Conservation (phyloP, 2,797 vertebrate genomes). For the Chelon labrosus region DNA sequence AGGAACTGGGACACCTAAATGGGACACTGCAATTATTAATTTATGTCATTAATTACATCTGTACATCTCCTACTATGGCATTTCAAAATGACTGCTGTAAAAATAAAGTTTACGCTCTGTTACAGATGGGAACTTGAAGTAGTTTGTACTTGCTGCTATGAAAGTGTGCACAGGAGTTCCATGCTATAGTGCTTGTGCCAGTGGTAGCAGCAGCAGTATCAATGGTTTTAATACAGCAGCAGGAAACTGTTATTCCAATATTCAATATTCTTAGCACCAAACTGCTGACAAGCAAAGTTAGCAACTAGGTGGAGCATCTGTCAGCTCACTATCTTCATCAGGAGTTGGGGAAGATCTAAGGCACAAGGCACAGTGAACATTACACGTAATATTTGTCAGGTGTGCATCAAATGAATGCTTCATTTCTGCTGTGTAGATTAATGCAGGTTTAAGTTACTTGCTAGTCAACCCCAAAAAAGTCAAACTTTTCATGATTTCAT, state of each 20-base stretch:
- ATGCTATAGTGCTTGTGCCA: too few relatives aligned
- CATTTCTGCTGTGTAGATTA: not conserved
- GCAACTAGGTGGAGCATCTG: too few relatives aligned
- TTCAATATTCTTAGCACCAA: not conserved
- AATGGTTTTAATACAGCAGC: too few relatives aligned
- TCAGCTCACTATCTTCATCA: too few relatives aligned
- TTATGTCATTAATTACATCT: conserved; percentile 16
- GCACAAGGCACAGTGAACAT: too few relatives aligned
- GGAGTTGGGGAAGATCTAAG: too few relatives aligned
- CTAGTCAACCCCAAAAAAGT: not conserved
- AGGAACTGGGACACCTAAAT: conserved; percentile 8
- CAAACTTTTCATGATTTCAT: not conserved
- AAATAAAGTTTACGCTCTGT: not conserved
- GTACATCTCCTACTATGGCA: not conserved
- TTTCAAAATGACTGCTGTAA: conserved; percentile 2
- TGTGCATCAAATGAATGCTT: not conserved
- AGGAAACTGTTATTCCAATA: too few relatives aligned
- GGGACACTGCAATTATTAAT: conserved; percentile 13
- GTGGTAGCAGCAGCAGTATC: too few relatives aligned
- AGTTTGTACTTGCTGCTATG: too few relatives aligned
- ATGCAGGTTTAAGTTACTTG: not conserved
- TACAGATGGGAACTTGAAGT: not conserved
- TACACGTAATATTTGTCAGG: too few relatives aligned
- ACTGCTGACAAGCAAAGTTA: not conserved
- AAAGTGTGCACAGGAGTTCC: too few relatives aligned